Evolutionary conservation across 2,888 invertebrate genomes (phyloP).

Genomic region (Operophtera brumata): DNA sequence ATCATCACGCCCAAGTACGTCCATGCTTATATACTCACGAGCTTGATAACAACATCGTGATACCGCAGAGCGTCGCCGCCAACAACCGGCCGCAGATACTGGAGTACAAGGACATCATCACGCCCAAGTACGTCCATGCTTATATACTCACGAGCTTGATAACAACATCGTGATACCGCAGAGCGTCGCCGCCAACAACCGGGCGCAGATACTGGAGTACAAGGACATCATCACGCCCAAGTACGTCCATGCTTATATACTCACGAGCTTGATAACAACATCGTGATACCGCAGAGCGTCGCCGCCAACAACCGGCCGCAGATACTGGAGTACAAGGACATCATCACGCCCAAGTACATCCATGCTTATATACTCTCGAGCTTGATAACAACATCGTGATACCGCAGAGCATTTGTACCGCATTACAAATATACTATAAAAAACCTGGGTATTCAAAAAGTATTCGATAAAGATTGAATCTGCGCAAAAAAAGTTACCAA

Average conservation of each 20-base stretch:
- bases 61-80: conserved; percentile 96
- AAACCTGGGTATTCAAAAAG: too few relatives aligned
- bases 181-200: conserved; percentile 91
- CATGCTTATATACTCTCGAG: too few relatives aligned
- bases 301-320: conserved; percentile 93
- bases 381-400: conserved; percentile 99
- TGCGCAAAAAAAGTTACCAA: too few relatives aligned
- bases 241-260: too few relatives aligned
- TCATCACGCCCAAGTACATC: conserved; percentile 93
- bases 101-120: conserved; percentile 97
- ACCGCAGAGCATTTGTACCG: conserved; percentile 97
- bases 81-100: conserved; percentile 93
- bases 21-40: too few relatives aligned
- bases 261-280: too few relatives aligned
- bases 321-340: conserved; percentile 97
- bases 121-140: conserved; percentile 93
- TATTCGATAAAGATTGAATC: too few relatives aligned
- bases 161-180: conserved; percentile 99
- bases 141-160: too few relatives aligned
- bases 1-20: conserved; percentile 94
- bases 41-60: conserved; percentile 99
- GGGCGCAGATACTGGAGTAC: conserved; percentile 95
- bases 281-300: conserved; percentile 97
- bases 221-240: conserved; percentile 98
- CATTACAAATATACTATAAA: too few relatives aligned